phyloP scores from a whole-genome alignment of 2,888 invertebrate species.

The Aleiodes alternator region DNA sequence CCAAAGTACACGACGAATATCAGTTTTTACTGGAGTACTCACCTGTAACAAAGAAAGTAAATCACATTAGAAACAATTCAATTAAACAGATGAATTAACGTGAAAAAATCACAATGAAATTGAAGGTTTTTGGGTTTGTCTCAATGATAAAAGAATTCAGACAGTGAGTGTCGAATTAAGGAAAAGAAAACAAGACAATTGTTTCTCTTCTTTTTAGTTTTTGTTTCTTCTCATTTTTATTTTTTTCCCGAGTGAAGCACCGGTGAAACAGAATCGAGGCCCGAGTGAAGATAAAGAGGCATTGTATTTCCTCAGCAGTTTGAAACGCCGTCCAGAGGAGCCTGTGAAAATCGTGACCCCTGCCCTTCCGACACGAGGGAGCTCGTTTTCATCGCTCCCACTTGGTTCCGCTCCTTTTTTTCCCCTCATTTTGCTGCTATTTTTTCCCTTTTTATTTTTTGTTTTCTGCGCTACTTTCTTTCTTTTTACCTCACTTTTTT shows the following conservation, averaged over 20 bases:
- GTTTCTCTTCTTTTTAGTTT: neutral
- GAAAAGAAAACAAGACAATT: slow-evolving; percentile 40
- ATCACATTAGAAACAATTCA: no score
- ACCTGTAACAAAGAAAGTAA: slow-evolving; percentile 47
- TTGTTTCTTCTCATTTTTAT: neutral
- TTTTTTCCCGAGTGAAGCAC: neutral
- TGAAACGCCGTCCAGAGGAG: slow-evolving; percentile 40
- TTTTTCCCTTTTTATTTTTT: slow-evolving; percentile 30
- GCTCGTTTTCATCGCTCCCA: slow-evolving; percentile 26
- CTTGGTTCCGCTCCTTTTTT: slow-evolving; percentile 21
- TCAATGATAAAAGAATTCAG: slow-evolving; percentile 10
- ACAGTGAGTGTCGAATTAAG: slow-evolving; percentile 30
- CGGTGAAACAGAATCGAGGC: slow-evolving; percentile 29
- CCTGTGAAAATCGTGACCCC: slow-evolving; percentile 44
- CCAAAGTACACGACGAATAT: neutral
- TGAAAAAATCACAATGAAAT: slow-evolving; percentile 32
- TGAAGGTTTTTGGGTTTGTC: neutral
- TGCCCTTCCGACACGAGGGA: slow-evolving; percentile 30
- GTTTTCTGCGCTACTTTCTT: slow-evolving; percentile 26
- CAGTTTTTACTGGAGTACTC: slow-evolving; percentile 24
- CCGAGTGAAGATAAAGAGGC: slow-evolving; percentile 40
- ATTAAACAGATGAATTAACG: no score
- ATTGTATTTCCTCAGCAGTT: slow-evolving; percentile 47
- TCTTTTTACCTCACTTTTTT: slow-evolving; percentile 37
- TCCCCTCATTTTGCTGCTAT: slow-evolving; percentile 35